These are phyloP conservation scores for Acrocephalus scirpaceus DNA, from an alignment of 2,797 vertebrate species.

Conservation along the genomic window DNA sequence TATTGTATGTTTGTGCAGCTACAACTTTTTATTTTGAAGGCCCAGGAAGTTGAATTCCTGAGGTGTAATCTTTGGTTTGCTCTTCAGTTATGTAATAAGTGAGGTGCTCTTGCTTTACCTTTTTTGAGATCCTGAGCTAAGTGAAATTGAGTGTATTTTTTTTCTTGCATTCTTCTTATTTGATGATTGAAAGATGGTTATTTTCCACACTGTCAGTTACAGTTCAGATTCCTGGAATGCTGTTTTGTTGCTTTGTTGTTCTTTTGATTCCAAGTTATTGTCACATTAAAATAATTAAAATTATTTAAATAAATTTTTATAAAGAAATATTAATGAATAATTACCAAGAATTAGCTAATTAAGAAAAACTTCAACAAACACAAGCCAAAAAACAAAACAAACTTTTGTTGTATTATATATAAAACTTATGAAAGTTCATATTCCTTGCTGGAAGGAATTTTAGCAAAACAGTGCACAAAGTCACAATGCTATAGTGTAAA, in stretches of 20 bases:
- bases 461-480: background rate
- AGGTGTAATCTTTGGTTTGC: background rate
- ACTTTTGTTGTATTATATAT: background rate
- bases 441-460: background rate
- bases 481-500: background rate
- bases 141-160: background rate
- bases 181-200: background rate
- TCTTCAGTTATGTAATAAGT: background rate
- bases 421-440: background rate
- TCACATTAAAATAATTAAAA: background rate
- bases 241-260: background rate
- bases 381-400: background rate
- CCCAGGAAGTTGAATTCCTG: background rate
- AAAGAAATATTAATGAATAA: background rate
- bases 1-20: background rate
- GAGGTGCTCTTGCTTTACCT: background rate
- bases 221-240: background rate
- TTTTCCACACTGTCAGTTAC: background rate
- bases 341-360: background rate
- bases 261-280: background rate
- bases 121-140: background rate
- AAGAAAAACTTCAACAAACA: accelerated
- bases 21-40: background rate
- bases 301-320: background rate
- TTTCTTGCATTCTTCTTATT: background rate